These are phyloP conservation scores for Lutraria rhynchaena DNA, from an alignment of 1,140 invertebrate genomes.

Conservation along the genomic window DNA sequence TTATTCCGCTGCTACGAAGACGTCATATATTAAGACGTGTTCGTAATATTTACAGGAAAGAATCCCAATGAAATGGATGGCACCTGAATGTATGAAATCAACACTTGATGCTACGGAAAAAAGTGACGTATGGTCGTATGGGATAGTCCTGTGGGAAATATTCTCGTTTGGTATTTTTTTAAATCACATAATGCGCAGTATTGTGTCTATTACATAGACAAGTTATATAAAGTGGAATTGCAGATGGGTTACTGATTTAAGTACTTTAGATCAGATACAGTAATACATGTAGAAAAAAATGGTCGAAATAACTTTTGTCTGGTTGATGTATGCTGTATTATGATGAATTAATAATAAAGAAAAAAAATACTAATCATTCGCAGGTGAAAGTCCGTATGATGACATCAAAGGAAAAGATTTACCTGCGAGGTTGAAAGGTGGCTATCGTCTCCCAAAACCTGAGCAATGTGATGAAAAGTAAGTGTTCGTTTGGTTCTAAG, in stretches of 20 bases:
- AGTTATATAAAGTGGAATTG: background rate
- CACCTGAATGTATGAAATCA: constrained; percentile 60
- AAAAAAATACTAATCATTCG: background rate
- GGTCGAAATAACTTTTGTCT: no score
- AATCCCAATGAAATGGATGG: constrained; percentile 71
- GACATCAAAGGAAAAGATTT: constrained; percentile 9
- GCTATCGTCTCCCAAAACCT: constrained; percentile 32
- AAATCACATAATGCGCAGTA: background rate
- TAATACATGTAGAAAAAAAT: no score
- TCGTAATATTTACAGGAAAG: constrained; percentile 59
- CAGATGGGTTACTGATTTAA: no score
- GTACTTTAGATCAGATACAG: no score
- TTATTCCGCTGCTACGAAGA: no score
- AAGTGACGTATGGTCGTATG: constrained; percentile 55
- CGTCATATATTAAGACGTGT: no score
- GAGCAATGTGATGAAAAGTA: constrained; percentile 47
- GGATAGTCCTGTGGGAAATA: constrained; percentile 74
- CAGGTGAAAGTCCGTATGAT: constrained; percentile 81
- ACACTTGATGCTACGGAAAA: constrained; percentile 55
- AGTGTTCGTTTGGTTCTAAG: no score
- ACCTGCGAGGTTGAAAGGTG: constrained; percentile 4
- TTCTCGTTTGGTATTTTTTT: constrained; percentile 59
- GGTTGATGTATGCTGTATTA: no score
- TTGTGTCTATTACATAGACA: background rate
- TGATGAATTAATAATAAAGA: no score